These are phyloP conservation scores for Xenopus tropicalis DNA, from an alignment of 2,113 vertebrate species.

Conservation along the genomic window DNA sequence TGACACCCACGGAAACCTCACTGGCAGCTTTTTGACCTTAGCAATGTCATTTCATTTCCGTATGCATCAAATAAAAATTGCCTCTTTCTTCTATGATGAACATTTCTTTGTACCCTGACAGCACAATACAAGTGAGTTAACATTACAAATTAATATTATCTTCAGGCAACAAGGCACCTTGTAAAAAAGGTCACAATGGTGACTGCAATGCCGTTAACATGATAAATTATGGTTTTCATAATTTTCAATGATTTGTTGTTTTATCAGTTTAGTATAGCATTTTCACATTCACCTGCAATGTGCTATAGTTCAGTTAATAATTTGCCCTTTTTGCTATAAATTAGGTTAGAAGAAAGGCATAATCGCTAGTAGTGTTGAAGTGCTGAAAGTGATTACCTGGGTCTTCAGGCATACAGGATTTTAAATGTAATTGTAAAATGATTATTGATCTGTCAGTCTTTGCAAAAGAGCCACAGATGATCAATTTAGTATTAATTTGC, in stretches of 20 bases:
- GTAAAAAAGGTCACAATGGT: constrained; percentile 41
- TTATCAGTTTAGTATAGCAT: neutral
- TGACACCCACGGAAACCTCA: constrained; percentile 18
- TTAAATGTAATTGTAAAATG: neutral
- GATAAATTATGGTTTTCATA: constrained; percentile 23
- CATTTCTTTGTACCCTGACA: constrained; percentile 38
- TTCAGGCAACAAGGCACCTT: constrained; percentile 45
- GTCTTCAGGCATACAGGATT: neutral
- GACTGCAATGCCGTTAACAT: constrained; percentile 29
- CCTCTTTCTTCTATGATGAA: constrained; percentile 38
- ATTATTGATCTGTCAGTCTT: constrained; percentile 1
- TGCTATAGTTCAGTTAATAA: constrained; percentile 2
- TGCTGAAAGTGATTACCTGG: neutral
- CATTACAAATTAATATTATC: constrained; percentile 44
- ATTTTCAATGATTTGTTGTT: constrained; percentile 7
- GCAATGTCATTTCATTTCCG: constrained; percentile 37
- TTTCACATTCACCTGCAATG: neutral
- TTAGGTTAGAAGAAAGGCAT: constrained; percentile 11
- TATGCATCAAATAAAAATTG: constrained; percentile 35
- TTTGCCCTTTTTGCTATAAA: constrained; percentile 6
- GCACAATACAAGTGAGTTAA: constrained; percentile 44
- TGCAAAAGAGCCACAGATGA: neutral
- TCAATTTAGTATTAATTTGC: constrained; percentile 11
- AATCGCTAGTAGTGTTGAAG: neutral
- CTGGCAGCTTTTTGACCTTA: constrained; percentile 35